A percentile compares a stretch with the other conserved stretches of the same genome.
phyloP scores from a whole-genome alignment of 2,888 invertebrate genomes.

The Callosobruchus maculatus region DNA sequence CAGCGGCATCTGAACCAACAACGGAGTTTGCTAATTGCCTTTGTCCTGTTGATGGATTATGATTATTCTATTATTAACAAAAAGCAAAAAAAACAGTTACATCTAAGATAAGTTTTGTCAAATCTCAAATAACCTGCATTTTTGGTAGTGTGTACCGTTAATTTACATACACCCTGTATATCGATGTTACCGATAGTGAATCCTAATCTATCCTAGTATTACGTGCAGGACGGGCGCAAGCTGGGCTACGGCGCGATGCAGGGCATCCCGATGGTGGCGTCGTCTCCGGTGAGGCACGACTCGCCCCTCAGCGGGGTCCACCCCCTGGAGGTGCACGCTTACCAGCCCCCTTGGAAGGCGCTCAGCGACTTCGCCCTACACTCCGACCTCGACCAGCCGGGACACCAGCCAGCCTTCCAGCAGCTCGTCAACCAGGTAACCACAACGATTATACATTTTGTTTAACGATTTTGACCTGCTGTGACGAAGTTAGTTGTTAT shows the following conservation, averaged over 20 bases:
- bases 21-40: too few relatives aligned
- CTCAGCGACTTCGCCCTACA: constrained; percentile 93
- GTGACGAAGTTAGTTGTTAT: too few relatives aligned
- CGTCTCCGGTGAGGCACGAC: constrained; percentile 88
- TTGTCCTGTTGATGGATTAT: too few relatives aligned
- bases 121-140: too few relatives aligned
- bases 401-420: constrained; percentile 89
- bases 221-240: constrained; percentile 86
- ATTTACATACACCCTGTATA: too few relatives aligned
- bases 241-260: constrained; percentile 93
- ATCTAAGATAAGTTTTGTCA: too few relatives aligned
- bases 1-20: too few relatives aligned
- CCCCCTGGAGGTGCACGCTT: constrained; percentile 85
- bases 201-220: constrained; percentile 52
- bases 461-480: too few relatives aligned
- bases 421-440: constrained; percentile 91
- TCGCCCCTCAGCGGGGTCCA: constrained; percentile 76
- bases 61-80: too few relatives aligned
- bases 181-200: constrained; percentile 1
- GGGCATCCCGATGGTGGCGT: constrained; percentile 96
- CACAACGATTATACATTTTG: neutral
- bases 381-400: constrained; percentile 81
- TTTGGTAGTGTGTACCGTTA: too few relatives aligned
- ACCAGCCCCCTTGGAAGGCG: constrained; percentile 97
- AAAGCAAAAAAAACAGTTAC: too few relatives aligned